Conservation (phyloP, 2,113 vertebrate genomes). For the Ptilonorhynchus violaceus region DNA sequence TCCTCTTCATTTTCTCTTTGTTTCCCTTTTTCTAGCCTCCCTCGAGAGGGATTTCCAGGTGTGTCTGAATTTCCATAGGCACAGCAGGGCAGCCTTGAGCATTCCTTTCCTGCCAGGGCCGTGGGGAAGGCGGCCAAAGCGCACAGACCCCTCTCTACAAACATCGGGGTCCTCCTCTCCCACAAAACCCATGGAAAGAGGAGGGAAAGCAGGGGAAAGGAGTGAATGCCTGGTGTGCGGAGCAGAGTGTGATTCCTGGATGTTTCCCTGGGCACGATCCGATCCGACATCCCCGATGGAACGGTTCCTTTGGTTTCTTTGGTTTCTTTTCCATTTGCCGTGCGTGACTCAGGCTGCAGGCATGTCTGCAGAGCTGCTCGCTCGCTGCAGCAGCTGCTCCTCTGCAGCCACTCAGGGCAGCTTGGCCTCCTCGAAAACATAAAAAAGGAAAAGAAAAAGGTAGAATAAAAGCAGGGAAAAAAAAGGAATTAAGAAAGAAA, state of each 20-base stretch:
- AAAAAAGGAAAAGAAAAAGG: not conserved
- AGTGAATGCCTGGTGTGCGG: not conserved
- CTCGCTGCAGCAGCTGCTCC: not conserved
- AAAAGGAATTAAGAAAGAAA: not conserved
- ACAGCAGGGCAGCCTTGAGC: not conserved
- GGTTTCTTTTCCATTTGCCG: not conserved
- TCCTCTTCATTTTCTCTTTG: too few species aligned
- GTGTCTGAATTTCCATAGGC: not conserved
- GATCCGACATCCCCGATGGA: not conserved
- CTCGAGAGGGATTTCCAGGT: not conserved
- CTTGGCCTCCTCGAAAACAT: not conserved
- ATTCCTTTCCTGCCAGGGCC: not conserved
- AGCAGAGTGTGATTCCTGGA: not conserved
- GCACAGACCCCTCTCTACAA: not conserved
- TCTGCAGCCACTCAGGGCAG: not conserved
- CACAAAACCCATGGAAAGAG: not conserved
- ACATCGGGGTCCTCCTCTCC: not conserved
- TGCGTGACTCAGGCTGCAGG: slow-evolving; percentile 48
- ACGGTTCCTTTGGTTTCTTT: not conserved
- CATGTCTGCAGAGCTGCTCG: slow-evolving; percentile 42
- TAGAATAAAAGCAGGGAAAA: not conserved
- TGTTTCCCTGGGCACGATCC: not conserved
- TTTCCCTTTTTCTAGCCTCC: accelerated
- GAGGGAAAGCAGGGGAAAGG: not conserved
- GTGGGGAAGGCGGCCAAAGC: not conserved